Evolutionary conservation across 2,797 vertebrate genomes (phyloP).

Genomic region (Coracias cyanogaster): DNA sequence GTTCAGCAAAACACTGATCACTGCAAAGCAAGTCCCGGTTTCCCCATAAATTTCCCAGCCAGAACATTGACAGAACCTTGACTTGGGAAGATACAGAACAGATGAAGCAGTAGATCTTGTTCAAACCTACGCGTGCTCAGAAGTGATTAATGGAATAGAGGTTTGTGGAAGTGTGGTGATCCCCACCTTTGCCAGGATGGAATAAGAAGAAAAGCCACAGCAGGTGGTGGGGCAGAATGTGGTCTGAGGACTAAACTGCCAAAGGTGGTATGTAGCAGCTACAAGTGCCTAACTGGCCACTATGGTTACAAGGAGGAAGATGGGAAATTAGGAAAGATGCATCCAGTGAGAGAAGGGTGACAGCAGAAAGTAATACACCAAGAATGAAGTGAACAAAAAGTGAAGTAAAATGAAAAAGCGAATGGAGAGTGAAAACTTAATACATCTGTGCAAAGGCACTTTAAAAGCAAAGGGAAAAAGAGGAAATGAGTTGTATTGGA

Average conservation of each 20-base stretch:
- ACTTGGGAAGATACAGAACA: not conserved
- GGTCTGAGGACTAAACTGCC: not conserved
- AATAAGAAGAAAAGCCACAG: not conserved
- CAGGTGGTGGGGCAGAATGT: not conserved
- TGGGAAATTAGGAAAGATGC: not conserved
- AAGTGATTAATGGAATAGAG: not conserved
- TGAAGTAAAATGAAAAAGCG: not conserved
- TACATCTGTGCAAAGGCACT: not conserved
- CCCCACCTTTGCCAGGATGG: not conserved
- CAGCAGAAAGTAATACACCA: not conserved
- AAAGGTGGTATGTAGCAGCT: not conserved
- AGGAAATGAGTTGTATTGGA: not conserved
- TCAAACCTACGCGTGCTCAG: not conserved
- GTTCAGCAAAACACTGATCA: constrained; percentile 28
- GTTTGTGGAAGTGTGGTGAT: not conserved
- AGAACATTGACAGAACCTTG: constrained; percentile 35
- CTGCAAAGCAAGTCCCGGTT: constrained; percentile 23
- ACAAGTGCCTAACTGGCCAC: not conserved
- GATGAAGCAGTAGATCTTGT: constrained; percentile 37
- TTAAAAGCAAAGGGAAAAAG: not conserved
- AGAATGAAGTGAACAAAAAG: fast-evolving
- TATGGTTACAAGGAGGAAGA: not conserved
- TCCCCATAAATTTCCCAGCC: constrained; percentile 41
- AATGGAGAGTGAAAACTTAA: not conserved
- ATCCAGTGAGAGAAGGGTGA: not conserved